Evolutionary conservation across 2,797 vertebrate genomes (phyloP), one percentile per base, ranked within the genome.

Genomic region (Stomatorhinus walkeri): DNA sequence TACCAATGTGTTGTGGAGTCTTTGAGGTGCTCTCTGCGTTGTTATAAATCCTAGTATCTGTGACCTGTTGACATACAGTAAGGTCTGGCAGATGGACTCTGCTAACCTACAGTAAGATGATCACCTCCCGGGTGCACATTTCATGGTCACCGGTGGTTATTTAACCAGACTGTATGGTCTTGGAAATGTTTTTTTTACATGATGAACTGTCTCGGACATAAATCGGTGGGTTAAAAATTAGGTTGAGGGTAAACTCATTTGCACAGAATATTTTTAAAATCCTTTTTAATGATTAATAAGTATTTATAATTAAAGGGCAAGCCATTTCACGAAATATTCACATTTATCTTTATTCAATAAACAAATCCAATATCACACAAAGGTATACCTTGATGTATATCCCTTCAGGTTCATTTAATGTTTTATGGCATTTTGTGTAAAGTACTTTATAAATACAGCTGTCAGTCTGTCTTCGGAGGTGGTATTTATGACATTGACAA

Each of bases 261-360:
- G 89, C 89, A 89, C 90, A 91, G 87, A 89, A 54, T 88, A 52
- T 92, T 91, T 91, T 91, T 91, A 22, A 46, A 46, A 91, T n/a
- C 24, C 83, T 56, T 61, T 91, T 90, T 88, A 54, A 91, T 90
- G 84, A 90, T 49, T 36, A 79, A 88, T 28, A 72, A 89, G 51
- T 51, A 86, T 91, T 91, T 91, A 81, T 90, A 90, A 89, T 28
- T 87, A 28, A 87, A 22, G 49, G 89, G 54, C 24, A 84, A 90
- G 85, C 61, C 52, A 89, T 88, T 87, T 89, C 64, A 32, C 64
- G 59, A 87, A 28, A 88, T 59, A 91, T 91, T 91, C 89, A 89
- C 86, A 87, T 89, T 88, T 89, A 87, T 68, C 87, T 90, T 90
- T 89, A 88, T 90, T 89, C 89, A 91, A 90, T 92, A 91, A 92